Conservation (phyloP, 2,113 vertebrate species). For the Xiphophorus couchianus region DNA sequence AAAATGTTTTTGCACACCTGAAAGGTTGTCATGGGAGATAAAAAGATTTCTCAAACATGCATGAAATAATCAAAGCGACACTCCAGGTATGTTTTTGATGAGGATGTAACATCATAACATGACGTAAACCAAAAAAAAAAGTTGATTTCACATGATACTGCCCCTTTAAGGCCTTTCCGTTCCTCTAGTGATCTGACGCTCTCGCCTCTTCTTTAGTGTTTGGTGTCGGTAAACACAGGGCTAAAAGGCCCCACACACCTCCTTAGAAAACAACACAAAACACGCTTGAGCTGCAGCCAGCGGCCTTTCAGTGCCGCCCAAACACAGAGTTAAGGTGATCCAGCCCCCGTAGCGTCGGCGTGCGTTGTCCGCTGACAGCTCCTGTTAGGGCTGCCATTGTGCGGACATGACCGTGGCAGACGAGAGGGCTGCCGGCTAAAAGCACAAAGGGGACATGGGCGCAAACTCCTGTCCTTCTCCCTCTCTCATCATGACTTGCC, state of each 20-base stretch:
- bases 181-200: conserved; percentile 22
- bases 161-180: conserved; percentile 15
- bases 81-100: no score
- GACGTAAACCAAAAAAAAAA: no score
- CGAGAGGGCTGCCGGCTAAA: conserved; percentile 74
- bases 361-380: conserved; percentile 84
- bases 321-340: conserved; percentile 80
- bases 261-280: conserved; percentile 72
- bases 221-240: conserved; percentile 67
- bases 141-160: no score
- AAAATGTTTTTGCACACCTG: no score
- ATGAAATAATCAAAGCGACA: no score
- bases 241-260: conserved; percentile 59
- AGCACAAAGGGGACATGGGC: conserved; percentile 72
- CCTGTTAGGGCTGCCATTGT: conserved; percentile 83
- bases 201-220: conserved; percentile 40
- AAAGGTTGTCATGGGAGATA: no score
- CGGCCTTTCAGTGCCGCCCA: conserved; percentile 80
- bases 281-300: conserved; percentile 71
- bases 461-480: conserved; percentile 53
- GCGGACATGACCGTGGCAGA: conserved; percentile 72
- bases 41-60: no score
- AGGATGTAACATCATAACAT: no score
- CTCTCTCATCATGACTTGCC: conserved; percentile 68
- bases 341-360: conserved; percentile 64